Percentiles rank a stretch among this genome's conserved stretches.
These are phyloP conservation scores for Drosophila birchii DNA, from an alignment of 2,888 invertebrate genomes.

Conservation along the genomic window DNA sequence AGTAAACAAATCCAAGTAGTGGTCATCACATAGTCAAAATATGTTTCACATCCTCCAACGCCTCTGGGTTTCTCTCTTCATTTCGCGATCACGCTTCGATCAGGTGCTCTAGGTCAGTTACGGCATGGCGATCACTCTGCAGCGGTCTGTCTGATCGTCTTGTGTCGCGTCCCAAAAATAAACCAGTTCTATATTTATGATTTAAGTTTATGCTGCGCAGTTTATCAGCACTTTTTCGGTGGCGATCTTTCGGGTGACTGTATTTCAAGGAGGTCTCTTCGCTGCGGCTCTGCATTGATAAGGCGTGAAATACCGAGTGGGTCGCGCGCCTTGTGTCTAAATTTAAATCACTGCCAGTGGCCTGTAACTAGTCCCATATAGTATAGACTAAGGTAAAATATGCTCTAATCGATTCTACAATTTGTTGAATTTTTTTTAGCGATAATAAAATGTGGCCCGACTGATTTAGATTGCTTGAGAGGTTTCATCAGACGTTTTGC, in stretches of 20 bases:
- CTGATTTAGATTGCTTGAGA: constrained; percentile 15
- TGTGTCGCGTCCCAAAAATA: constrained; percentile 61
- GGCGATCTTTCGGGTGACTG: constrained; percentile 14
- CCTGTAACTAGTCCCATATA: constrained; percentile 12
- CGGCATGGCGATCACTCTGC: constrained; percentile 49
- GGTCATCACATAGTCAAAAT: constrained; percentile 7
- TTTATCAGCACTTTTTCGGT: constrained; percentile 54
- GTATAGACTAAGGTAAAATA: constrained; percentile 11
- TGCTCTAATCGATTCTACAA: constrained; percentile 13
- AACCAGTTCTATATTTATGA: constrained; percentile 65
- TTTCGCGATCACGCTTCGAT: constrained; percentile 75
- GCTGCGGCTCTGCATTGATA: constrained; percentile 55
- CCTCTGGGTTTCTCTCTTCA: constrained; percentile 12
- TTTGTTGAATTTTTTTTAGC: constrained; percentile 14
- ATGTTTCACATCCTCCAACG: neutral
- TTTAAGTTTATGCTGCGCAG: constrained; percentile 75
- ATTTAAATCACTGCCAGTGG: constrained; percentile 55
- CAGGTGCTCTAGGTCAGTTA: constrained; percentile 82
- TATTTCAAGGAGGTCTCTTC: constrained; percentile 4
- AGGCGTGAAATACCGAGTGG: constrained; percentile 19
- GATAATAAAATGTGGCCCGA: constrained; percentile 15
- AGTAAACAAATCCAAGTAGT: constrained; percentile 30
- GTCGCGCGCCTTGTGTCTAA: constrained; percentile 65
- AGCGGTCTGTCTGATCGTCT: constrained; percentile 9
- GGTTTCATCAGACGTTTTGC: constrained; percentile 34